A percentile compares a stretch with the other conserved stretches of the same genome.
Conservation (phyloP, 2,113 vertebrate genomes). For the Epinephelus cyanopodus region DNA sequence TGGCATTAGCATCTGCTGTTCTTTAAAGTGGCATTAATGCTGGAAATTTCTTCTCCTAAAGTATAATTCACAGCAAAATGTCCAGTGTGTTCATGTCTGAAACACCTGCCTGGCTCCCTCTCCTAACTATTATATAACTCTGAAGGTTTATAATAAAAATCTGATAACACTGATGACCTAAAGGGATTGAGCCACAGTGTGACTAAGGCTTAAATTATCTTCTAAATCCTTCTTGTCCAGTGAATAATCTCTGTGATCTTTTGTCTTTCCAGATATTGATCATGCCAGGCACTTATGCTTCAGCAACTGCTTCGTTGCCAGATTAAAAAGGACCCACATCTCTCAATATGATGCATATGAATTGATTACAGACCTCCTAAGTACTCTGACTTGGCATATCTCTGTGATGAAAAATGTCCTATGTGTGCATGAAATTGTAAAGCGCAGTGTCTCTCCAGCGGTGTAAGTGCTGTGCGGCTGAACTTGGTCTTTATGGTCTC, state of each 20-base stretch:
- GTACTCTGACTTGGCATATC: constrained; percentile 24
- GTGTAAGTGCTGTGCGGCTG: background rate
- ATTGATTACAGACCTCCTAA: constrained; percentile 35
- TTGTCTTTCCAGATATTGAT: constrained; percentile 33
- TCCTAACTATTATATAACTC: too few relatives aligned
- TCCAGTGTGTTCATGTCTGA: background rate
- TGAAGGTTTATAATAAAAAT: background rate
- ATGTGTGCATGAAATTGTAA: constrained; percentile 5
- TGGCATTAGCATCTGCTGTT: too few relatives aligned
- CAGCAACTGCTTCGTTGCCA: constrained; percentile 6
- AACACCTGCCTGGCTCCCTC: background rate
- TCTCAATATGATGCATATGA: constrained; percentile 6
- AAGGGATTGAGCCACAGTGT: background rate
- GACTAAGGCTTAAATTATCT: background rate
- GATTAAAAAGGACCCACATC: constrained; percentile 14
- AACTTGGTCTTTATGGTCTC: constrained; percentile 5
- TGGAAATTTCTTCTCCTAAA: background rate
- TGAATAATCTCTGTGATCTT: constrained; percentile 11
- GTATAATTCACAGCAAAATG: background rate
- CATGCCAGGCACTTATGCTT: constrained; percentile 2
- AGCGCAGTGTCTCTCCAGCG: background rate
- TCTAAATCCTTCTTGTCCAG: background rate
- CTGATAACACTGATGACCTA: background rate
- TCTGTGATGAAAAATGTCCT: constrained; percentile 3
- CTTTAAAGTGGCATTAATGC: too few relatives aligned